Evolutionary conservation across 2,797 vertebrate genomes (phyloP).

Genomic region (Choloepus didactylus): DNA sequence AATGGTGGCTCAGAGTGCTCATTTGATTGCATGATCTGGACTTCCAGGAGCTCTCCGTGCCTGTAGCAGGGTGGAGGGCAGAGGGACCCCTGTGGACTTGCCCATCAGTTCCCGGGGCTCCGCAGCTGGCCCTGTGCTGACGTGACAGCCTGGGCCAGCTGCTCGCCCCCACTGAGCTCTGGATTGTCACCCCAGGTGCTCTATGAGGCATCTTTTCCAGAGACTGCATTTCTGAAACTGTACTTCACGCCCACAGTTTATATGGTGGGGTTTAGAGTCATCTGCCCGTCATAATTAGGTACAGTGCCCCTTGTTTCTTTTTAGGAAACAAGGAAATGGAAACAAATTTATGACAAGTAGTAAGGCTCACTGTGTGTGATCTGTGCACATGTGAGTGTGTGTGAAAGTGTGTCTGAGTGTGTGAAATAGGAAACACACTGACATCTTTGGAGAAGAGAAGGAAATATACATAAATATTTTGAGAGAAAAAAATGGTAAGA

Average conservation of each 20-base stretch:
- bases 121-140: fast-evolving
- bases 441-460: background rate
- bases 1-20: background rate
- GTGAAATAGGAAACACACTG: background rate
- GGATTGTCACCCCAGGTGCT: background rate
- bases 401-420: background rate
- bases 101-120: background rate
- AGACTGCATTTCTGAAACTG: background rate
- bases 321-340: background rate
- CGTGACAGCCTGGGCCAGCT: background rate
- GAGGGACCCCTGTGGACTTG: background rate
- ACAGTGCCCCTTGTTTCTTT: background rate
- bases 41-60: background rate
- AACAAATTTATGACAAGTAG: background rate
- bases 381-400: background rate
- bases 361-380: too few relatives aligned
- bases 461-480: background rate
- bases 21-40: background rate
- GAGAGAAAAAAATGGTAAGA: background rate
- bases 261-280: background rate
- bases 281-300: background rate
- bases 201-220: background rate
- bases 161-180: background rate
- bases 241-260: background rate
- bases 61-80: background rate